Evolutionary conservation across 37 sponge, comb jelly and placozoan species (phyloP), one percentile per base, ranked within the genome.

Genomic region (Tethya wilhelma): DNA sequence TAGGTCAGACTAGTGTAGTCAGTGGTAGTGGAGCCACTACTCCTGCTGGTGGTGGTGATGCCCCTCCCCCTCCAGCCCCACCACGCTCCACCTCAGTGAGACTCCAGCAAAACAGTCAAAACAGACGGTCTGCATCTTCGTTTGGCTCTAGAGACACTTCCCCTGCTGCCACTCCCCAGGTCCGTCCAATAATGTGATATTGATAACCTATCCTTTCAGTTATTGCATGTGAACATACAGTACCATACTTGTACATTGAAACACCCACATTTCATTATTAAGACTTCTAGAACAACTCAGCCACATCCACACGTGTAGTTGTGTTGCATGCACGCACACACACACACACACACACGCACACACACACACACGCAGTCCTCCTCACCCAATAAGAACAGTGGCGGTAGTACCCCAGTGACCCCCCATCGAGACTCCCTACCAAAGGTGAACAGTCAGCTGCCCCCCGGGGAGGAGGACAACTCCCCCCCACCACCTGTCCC

Each of bases 41-140:
- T n/a, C n/a, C n/a, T n/a, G n/a, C n/a, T n/a, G n/a, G n/a, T n/a
- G n/a, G n/a, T n/a, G n/a, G n/a, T n/a, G n/a, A n/a, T n/a, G 75
- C 2, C 26, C 17, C 62, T 8, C 78, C 78, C 29, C 78, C 78
- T 26, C 45, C 33, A 1, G 65, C 65, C 45, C 78, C 78, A 39
- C 78, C 78, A 44, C 78, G 78, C 43, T 77, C 78, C 29, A 45
- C 64, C 11, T 77, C 78, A 12, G 78, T 77, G 12, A 41, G 78
- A 64, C 29, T 64, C 70, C 67, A 6, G 25, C 5, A 19, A 3
- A 40, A 28, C 12, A 60, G 63, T 60, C 26, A 26, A 8, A 58
- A 58, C 28, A 45, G 69, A 19, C 28, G 11, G 68, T 68, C 74
- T 2, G 59, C 56, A 12, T 75, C 75, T 4, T 74, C 69, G 19